Evolutionary conservation across 2,888 invertebrate genomes (phyloP), one percentile per base, ranked within the genome.

Genomic region (Ormyrus nitidulus): DNA sequence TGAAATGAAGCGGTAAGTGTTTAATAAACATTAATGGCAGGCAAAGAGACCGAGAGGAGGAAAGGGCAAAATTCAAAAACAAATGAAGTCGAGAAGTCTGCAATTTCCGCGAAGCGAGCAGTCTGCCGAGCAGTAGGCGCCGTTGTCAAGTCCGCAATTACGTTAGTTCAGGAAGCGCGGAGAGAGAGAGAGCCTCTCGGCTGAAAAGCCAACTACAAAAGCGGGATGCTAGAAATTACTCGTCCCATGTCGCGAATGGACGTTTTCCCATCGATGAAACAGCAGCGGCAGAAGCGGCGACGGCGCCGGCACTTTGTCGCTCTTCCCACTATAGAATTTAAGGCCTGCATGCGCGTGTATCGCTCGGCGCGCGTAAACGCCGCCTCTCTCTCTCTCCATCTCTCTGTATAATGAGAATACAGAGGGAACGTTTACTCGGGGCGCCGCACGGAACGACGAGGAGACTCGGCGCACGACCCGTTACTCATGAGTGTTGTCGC

Each of bases 391-490:
- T 48, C 34, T 58, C 19, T 65, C 48, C 11, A 56, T 9, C 49
- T 13, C 9, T 54, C 82, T 82, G 84, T 87, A 87, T 85, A 85
- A 85, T 86, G 85, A 85, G 85, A 84, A 84, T 84, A 83, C 82
- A 83, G 83, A 53, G 34, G 79, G 84, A 86, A 88, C 88, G 86
- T 88, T 90, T 89, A 90, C 86, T 84, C 85, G 86, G 86, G 88
- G 88, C 90, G 89, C 87, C 88, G 87, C 86, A 85, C 86, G 89
- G 90, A 90, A 90, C 90, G 89, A 48, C 58, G 69, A 62, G 62
- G 62, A 62, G n/a, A 11, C 51, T 13, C 10, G 51, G 8, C 13
- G 5, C 44, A 19, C 34, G 65, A 86, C 87, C 90, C 90, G 90
- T 90, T 90, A 90, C 78, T 83, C 84, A 80, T 83, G 70, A 82